Percentiles rank a stretch among this genome's conserved stretches.
phyloP scores from a whole-genome alignment of 2,888 invertebrate species.

The Hirtodrosophila trivittata region DNA sequence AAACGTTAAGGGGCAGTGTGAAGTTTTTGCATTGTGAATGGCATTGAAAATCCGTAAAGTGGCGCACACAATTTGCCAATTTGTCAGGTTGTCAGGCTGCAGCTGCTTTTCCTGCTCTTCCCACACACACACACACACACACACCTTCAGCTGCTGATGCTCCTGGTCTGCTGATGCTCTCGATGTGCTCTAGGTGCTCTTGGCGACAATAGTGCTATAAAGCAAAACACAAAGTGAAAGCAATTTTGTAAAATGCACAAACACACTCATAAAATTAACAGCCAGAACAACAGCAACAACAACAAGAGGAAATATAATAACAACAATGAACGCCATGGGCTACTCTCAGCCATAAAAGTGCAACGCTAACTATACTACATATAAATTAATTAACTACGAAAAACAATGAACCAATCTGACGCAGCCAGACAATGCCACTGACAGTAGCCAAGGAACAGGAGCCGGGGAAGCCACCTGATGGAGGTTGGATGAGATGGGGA shows the following conservation, averaged over 20 bases:
- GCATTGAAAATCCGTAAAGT: not conserved
- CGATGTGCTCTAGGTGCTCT: too few species aligned
- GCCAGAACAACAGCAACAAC: not conserved
- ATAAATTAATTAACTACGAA: conserved; percentile 9
- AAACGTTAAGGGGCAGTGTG: not conserved
- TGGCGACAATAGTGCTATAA: conserved; percentile 20
- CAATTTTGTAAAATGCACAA: conserved; percentile 43
- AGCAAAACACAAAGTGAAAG: conserved; percentile 40
- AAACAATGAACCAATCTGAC: conserved; percentile 60
- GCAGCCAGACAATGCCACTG: conserved; percentile 32
- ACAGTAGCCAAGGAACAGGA: conserved; percentile 3
- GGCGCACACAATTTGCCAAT: conserved; percentile 24
- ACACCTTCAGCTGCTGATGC: too few species aligned
- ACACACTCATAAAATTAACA: conserved; percentile 21
- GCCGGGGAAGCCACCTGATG: conserved; percentile 9
- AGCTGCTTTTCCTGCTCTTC: not conserved
- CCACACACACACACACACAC: not conserved
- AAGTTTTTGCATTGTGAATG: not conserved
- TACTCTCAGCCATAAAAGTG: conserved; percentile 54
- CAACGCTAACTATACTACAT: conserved; percentile 63
- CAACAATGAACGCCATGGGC: conserved; percentile 28
- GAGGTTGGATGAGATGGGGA: too few species aligned
- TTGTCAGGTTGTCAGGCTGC: conserved; percentile 6
- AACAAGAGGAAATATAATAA: conserved; percentile 11
- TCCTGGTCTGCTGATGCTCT: too few species aligned